These are phyloP conservation scores for Lanistes nyassanus DNA, from an alignment of 1,140 invertebrate genomes.

Conservation along the genomic window DNA sequence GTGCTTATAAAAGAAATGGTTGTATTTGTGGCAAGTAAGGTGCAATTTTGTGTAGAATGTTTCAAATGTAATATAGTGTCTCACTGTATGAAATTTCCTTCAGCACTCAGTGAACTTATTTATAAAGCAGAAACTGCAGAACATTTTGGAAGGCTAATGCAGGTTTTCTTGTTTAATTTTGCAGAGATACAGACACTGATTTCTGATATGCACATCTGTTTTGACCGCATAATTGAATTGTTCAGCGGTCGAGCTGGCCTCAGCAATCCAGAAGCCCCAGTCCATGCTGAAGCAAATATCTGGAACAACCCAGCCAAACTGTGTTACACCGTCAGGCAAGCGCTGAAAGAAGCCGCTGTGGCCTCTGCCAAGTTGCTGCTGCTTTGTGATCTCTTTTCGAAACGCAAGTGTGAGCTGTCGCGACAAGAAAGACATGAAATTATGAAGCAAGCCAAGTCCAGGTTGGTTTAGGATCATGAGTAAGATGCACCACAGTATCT, in stretches of 20 bases:
- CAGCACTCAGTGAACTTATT: no score
- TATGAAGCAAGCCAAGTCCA: constrained; percentile 74
- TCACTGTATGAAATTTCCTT: no score
- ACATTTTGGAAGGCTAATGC: neutral
- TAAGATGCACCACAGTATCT: no score
- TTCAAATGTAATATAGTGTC: no score
- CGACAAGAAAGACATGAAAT: constrained; percentile 75
- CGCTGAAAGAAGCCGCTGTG: constrained; percentile 72
- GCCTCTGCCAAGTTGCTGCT: constrained; percentile 70
- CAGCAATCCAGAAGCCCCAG: constrained; percentile 37
- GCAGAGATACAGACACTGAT: constrained; percentile 74
- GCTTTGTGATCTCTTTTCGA: constrained; percentile 74
- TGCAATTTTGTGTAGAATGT: no score
- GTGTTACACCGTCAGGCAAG: constrained; percentile 73
- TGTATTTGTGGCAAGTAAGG: no score
- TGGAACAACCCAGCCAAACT: constrained; percentile 70
- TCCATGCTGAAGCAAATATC: constrained; percentile 39
- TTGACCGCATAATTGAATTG: constrained; percentile 72
- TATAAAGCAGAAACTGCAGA: no score
- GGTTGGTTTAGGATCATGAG: constrained; percentile 58
- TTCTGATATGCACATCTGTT: constrained; percentile 73
- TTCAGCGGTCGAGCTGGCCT: constrained; percentile 63
- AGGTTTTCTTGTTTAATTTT: constrained; percentile 40
- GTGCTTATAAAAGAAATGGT: no score
- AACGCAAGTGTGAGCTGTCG: constrained; percentile 70